A percentile compares a stretch with the other conserved stretches of the same genome.
Conservation (phyloP, 2,797 vertebrate genomes). For the Ambastaia sidthimunki region DNA sequence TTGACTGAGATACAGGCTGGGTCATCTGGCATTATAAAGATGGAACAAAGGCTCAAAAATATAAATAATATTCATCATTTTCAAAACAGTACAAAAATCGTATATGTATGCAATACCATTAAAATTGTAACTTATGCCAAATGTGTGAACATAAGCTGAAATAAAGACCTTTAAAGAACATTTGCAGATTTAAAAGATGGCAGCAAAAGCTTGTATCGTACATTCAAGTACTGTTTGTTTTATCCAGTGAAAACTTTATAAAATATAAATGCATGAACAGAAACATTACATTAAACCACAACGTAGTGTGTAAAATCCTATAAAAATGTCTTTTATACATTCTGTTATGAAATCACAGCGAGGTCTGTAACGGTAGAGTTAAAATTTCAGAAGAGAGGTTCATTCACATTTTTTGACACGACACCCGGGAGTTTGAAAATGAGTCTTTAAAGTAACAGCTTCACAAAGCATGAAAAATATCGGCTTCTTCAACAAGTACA, state of each 20-base stretch:
- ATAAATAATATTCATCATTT: conserved; percentile 39
- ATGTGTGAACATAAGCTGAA: conserved; percentile 48
- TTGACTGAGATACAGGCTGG: conserved; percentile 70
- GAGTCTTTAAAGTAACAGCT: conserved; percentile 62
- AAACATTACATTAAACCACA: conserved; percentile 30
- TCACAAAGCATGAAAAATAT: conserved; percentile 93
- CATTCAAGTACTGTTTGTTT: conserved; percentile 52
- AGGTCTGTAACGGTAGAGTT: conserved; percentile 43
- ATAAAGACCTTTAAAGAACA: conserved; percentile 33
- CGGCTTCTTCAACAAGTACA: conserved; percentile 77
- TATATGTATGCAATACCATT: conserved; percentile 34
- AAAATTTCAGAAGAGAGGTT: conserved; percentile 45
- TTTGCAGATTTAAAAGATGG: conserved; percentile 27
- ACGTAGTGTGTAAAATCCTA: conserved; percentile 34
- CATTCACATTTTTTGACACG: conserved; percentile 49
- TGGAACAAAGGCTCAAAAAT: conserved; percentile 58
- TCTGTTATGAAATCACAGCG: conserved; percentile 51
- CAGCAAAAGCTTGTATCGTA: conserved; percentile 39
- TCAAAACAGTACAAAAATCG: conserved; percentile 34
- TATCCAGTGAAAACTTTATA: conserved; percentile 35
- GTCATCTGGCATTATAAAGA: conserved; percentile 75
- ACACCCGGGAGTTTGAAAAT: conserved; percentile 70
- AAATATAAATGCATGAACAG: conserved; percentile 48
- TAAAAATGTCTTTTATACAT: conserved; percentile 39
- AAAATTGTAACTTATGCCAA: conserved; percentile 52